phyloP scores from a whole-genome alignment of 2,888 invertebrate genomes.

The Drosophila fulvimacula region DNA sequence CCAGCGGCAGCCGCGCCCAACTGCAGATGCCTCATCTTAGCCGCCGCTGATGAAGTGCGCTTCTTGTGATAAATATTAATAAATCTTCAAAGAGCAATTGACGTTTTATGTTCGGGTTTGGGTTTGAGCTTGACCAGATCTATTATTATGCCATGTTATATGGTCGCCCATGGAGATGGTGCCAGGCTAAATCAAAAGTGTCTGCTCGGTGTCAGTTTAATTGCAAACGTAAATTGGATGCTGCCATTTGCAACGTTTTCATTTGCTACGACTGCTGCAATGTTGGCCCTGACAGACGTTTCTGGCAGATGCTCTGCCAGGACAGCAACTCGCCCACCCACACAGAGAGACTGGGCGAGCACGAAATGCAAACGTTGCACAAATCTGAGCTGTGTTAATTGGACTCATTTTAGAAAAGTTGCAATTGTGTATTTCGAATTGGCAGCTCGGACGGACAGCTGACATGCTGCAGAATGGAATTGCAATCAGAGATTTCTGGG shows the following conservation, averaged over 20 bases:
- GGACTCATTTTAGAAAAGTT: constrained; percentile 74
- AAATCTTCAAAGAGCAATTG: constrained; percentile 31
- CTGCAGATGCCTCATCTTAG: constrained; percentile 6
- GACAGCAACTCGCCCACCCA: constrained; percentile 6
- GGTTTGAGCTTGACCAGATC: constrained; percentile 30
- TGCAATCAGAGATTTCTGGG: constrained; percentile 5
- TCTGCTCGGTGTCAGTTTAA: constrained; percentile 83
- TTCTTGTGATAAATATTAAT: constrained; percentile 18
- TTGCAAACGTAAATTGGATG: constrained; percentile 82
- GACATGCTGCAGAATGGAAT: constrained; percentile 32
- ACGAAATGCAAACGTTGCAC: constrained; percentile 73
- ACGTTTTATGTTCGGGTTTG: constrained; percentile 16
- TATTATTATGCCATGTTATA: constrained; percentile 52
- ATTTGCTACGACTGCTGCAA: constrained; percentile 63
- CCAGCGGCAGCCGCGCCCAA: background rate
- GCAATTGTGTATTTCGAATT: constrained; percentile 69
- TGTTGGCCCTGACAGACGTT: constrained; percentile 60
- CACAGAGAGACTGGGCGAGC: background rate
- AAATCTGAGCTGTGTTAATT: constrained; percentile 76
- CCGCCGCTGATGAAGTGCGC: no score
- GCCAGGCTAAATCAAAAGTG: constrained; percentile 78
- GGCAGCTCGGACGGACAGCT: constrained; percentile 68
- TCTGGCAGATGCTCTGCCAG: constrained; percentile 51
- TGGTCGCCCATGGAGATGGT: constrained; percentile 18
- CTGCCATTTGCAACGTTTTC: constrained; percentile 78